Evolutionary conservation across 2,797 vertebrate species (phyloP).

Genomic region (Taeniopygia guttata): DNA sequence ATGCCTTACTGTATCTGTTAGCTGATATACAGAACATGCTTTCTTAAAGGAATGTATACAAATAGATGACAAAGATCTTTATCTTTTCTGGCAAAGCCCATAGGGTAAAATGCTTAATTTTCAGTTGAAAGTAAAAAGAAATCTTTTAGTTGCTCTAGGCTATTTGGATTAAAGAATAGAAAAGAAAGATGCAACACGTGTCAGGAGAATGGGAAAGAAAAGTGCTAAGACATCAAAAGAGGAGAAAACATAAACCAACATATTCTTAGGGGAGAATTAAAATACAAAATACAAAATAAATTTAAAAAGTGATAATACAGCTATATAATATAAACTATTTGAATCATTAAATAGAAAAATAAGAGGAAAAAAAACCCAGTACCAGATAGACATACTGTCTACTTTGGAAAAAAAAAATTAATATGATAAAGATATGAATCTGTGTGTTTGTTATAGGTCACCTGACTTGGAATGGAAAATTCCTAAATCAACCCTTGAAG

Average conservation of each 20-base stretch:
- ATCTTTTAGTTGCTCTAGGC: not conserved
- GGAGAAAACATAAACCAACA: not conserved
- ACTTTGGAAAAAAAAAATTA: not conserved
- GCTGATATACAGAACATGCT: not conserved
- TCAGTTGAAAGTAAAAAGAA: not conserved
- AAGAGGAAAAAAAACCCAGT: not conserved
- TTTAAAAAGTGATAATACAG: not conserved
- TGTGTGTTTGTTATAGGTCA: not conserved
- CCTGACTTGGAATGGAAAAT: not conserved
- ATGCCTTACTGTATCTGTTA: not conserved
- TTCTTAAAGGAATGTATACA: slow-evolving; percentile 1
- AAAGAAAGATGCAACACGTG: not conserved
- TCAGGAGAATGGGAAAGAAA: not conserved
- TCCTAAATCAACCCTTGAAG: not conserved
- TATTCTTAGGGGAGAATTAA: not conserved
- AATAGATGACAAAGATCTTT: not conserved
- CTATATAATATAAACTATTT: not conserved
- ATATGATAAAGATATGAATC: not conserved
- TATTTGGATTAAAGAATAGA: not conserved
- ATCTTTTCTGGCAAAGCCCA: not conserved
- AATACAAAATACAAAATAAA: not conserved
- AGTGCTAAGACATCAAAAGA: not conserved
- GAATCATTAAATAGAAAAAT: not conserved
- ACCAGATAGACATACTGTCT: not conserved
- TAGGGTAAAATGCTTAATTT: slow-evolving; percentile 1